Evolutionary conservation across 1,140 invertebrate genomes (phyloP), one percentile per base, ranked within the genome.

Genomic region (Ips nitidus): DNA sequence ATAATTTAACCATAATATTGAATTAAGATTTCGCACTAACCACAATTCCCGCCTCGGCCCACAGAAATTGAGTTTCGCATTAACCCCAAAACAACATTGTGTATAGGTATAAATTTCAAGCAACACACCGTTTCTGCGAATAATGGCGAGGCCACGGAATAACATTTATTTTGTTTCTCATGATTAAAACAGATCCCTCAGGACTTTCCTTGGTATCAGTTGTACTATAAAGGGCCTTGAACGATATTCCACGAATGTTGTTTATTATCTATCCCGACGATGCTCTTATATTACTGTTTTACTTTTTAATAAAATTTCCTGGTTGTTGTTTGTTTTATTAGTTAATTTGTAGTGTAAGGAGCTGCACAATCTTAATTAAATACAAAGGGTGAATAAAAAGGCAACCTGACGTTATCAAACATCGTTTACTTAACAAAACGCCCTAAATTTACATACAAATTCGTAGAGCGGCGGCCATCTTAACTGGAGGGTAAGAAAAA

Each of bases 151-250:
- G 56, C 66, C 56, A 56, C 56, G 43, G 36, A 52, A 61, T 68
- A 68, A 59, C 66, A 68, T 68, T 68, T 68, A 68, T 68, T 68
- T 43, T 68, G 56, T 66, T 59, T 68, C 66, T 68, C 66, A 68
- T 68, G 57, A 68, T 68, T 68, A 68, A 68, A 68, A 60, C 66
- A 68, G 60, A 68, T 68, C 66, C 66, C 58, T 38, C 37, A 40
- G 63, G 61, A n/a, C 45, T 56, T 36, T 43, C 66, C 42, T 8
- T 42, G 42, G 66, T 68, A 68, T 68, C 66, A 61, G 56, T 52
- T 61, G 56, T 68, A 53, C 66, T n/a, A n/a, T 68, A 43, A 60
- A 60, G 56, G 50, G 37, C 60, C 66, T 56, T 41, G 43, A 41
- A 45, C 36, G 22, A 68, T 47, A 68, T 68, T 43, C 40, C 41